Conservation (phyloP, 2,888 invertebrate species). For the Lycocerus yunnanus region DNA sequence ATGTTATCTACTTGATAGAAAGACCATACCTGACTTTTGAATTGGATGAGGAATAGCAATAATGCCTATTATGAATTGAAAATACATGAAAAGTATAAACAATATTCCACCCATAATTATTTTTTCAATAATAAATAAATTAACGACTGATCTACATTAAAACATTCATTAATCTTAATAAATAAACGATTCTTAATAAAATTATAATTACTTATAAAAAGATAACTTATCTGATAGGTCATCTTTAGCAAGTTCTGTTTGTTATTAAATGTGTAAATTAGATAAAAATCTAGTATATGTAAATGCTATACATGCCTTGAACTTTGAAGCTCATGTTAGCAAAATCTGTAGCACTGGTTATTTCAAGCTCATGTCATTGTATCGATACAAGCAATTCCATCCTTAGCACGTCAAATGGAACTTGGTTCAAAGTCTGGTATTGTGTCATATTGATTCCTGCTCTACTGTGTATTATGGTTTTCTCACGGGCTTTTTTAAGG, state of each 20-base stretch:
- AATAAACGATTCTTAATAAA: background rate
- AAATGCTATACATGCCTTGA: no score
- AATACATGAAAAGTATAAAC: background rate
- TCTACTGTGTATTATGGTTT: no score
- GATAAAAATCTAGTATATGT: no score
- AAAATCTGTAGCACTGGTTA: no score
- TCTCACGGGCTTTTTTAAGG: no score
- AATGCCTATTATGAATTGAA: background rate
- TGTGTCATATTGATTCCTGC: no score
- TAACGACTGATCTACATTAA: background rate
- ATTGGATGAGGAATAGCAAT: constrained; percentile 1
- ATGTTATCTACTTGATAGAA: background rate
- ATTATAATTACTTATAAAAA: background rate
- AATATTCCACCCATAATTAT: background rate
- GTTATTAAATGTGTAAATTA: background rate
- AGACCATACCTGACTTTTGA: constrained; percentile 9
- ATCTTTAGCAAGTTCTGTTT: background rate
- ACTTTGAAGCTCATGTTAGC: no score
- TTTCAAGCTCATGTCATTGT: no score
- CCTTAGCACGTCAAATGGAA: no score
- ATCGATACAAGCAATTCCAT: no score
- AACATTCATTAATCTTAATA: background rate
- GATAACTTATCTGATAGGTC: constrained; percentile 2
- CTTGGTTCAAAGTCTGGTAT: no score
- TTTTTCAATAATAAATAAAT: background rate